phyloP scores from a whole-genome alignment of 2,113 vertebrate genomes.

The Pristiophorus japonicus region DNA sequence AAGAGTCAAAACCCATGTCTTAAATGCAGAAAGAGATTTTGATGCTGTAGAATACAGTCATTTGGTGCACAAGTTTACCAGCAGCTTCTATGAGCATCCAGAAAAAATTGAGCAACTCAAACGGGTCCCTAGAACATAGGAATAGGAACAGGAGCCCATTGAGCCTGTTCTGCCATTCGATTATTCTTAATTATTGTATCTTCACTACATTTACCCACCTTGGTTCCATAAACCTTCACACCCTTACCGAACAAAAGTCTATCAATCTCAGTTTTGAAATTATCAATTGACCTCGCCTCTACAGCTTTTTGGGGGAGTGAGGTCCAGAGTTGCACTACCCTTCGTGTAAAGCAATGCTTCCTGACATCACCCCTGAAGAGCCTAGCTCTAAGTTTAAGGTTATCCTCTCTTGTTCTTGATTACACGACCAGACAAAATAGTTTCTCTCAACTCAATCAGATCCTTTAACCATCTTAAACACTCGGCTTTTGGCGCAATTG shows the following conservation, averaged over 20 bases:
- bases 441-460: background rate
- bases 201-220: background rate
- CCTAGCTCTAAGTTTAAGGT: background rate
- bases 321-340: background rate
- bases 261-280: background rate
- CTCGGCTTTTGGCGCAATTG: no score
- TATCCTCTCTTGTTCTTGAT: background rate
- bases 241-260: background rate
- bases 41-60: background rate
- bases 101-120: background rate
- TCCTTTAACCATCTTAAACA: background rate
- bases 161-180: background rate
- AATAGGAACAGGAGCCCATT: background rate
- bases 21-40: background rate
- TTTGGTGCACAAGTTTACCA: background rate
- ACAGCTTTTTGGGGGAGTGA: background rate
- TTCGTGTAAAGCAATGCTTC: background rate
- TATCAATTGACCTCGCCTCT: background rate
- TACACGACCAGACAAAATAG: background rate
- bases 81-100: background rate
- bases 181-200: background rate
- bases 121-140: background rate
- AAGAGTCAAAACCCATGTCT: background rate
- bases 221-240: background rate
- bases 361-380: background rate